Percentiles rank a stretch among this genome's conserved stretches.
These are phyloP conservation scores for Pheucticus melanocephalus DNA, from an alignment of 2,113 vertebrate genomes.

Conservation along the genomic window DNA sequence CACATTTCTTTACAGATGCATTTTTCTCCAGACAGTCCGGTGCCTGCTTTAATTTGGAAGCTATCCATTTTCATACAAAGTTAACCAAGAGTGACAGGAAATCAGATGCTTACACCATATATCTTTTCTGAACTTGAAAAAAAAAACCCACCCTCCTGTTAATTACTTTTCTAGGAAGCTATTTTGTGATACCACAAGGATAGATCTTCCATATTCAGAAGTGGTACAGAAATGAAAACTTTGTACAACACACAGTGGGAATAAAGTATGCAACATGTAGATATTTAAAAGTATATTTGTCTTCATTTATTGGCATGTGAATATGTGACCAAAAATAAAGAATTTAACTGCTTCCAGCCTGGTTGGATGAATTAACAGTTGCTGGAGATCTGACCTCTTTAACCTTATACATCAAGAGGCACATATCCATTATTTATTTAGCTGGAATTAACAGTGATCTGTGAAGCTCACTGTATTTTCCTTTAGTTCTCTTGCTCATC, in stretches of 20 bases:
- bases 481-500: background rate
- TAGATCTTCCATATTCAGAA: conserved; percentile 46
- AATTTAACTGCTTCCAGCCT: conserved; percentile 25
- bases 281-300: conserved; percentile 36
- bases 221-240: conserved; percentile 23
- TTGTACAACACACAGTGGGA: background rate
- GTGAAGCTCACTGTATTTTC: conserved; percentile 12
- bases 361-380: background rate
- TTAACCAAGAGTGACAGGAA: conserved; percentile 77
- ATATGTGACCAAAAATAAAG: conserved; percentile 13
- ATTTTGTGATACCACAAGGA: conserved; percentile 53
- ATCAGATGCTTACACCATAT: conserved; percentile 61
- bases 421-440: conserved; percentile 46
- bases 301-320: conserved; percentile 31
- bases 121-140: conserved; percentile 65
- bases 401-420: background rate
- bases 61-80: conserved; percentile 76
- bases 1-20: conserved; percentile 58
- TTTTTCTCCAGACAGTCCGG: conserved; percentile 67
- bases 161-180: conserved; percentile 77
- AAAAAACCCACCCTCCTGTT: conserved; percentile 15
- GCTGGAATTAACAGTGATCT: conserved; percentile 49
- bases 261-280: conserved; percentile 7
- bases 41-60: conserved; percentile 76
- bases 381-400: conserved; percentile 35